A percentile compares a stretch with the other conserved stretches of the same genome.
Evolutionary conservation across 2,113 vertebrate genomes (phyloP).

Genomic region (Scartelaos histophorus): DNA sequence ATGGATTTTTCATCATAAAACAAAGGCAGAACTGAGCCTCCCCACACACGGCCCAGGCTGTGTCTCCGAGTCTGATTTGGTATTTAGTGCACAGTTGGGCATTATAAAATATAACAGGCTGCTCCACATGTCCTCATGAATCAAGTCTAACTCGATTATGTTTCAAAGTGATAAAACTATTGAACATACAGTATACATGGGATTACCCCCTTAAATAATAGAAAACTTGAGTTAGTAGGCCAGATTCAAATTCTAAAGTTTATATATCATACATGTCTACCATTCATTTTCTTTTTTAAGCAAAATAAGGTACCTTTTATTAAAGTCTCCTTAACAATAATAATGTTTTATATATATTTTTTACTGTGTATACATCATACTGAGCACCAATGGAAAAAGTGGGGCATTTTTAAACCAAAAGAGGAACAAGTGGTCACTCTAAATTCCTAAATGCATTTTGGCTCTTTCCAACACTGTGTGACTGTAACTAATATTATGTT

Average conservation of each 20-base stretch:
- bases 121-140: constrained; percentile 32
- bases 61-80: constrained; percentile 20
- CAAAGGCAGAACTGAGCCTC: constrained; percentile 17
- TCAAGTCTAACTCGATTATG: constrained; percentile 9
- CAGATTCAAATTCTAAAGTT: neutral
- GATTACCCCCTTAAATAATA: too few species aligned
- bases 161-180: neutral
- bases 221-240: neutral
- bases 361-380: too few species aligned
- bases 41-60: constrained; percentile 23
- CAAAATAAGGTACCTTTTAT: too few species aligned
- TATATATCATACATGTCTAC: neutral
- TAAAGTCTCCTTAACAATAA: too few species aligned
- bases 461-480: too few species aligned
- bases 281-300: neutral
- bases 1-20: constrained; percentile 41
- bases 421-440: neutral
- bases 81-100: constrained; percentile 49
- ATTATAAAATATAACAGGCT: constrained; percentile 36
- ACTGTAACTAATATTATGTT: neutral
- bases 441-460: too few species aligned
- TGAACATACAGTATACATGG: neutral
- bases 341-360: too few species aligned
- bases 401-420: neutral
- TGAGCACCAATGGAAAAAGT: too few species aligned